Evolutionary conservation across 2,888 invertebrate species (phyloP).

Genomic region (Carcina quercana): DNA sequence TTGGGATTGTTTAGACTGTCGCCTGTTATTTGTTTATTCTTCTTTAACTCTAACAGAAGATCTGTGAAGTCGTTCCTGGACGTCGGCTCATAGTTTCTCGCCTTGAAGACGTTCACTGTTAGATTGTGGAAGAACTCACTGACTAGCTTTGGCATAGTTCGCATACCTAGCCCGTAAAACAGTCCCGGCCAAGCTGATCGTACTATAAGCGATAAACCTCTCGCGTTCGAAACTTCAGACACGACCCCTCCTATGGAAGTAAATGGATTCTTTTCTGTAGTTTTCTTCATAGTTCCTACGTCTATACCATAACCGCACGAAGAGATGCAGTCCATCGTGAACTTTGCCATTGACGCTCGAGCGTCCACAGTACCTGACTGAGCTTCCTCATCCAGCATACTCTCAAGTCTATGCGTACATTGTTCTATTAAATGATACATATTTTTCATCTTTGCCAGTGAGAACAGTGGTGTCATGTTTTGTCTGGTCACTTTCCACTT

Average conservation of each 20-base stretch:
- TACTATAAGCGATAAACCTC: conserved; percentile 16
- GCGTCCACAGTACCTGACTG: conserved; percentile 24
- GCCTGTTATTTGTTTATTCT: conserved; percentile 24
- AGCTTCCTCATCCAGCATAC: conserved; percentile 26
- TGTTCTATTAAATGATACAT: conserved; percentile 48
- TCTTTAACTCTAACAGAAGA: conserved; percentile 15
- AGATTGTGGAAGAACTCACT: conserved; percentile 20
- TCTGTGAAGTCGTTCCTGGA: too few species aligned
- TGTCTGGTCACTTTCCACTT: conserved; percentile 47
- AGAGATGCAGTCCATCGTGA: conserved; percentile 36
- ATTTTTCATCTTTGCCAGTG: conserved; percentile 48
- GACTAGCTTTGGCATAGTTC: conserved; percentile 22
- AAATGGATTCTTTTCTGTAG: conserved; percentile 27
- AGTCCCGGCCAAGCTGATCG: conserved; percentile 30
- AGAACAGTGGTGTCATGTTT: conserved; percentile 45
- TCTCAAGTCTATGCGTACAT: conserved; percentile 30
- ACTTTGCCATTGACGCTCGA: conserved; percentile 31
- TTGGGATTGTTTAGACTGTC: conserved; percentile 22
- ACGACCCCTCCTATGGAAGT: conserved; percentile 22
- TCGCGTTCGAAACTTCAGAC: conserved; percentile 16
- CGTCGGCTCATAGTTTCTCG: conserved; percentile 15
- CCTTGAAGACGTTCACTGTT: conserved; percentile 14
- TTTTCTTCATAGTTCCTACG: conserved; percentile 24
- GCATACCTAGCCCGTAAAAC: conserved; percentile 28
- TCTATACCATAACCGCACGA: conserved; percentile 32